Evolutionary conservation across 2,113 vertebrate genomes (phyloP).

Genomic region (Pedionomus torquatus): DNA sequence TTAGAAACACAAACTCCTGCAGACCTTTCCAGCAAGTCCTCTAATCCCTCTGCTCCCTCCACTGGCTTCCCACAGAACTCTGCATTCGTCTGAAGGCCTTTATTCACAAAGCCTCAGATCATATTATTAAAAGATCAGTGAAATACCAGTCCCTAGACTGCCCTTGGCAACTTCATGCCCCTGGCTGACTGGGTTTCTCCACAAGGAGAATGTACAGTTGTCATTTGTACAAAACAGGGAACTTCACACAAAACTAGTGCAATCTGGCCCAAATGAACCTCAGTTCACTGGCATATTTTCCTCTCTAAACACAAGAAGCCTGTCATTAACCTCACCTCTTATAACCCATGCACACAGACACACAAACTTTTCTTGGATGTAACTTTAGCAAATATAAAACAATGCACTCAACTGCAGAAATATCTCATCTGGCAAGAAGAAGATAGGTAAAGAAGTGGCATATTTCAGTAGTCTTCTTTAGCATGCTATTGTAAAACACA

Average conservation of each 20-base stretch:
- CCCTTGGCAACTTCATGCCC: conserved; percentile 10
- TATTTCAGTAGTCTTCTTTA: background rate
- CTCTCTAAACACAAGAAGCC: background rate
- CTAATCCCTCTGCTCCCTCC: conserved; percentile 56
- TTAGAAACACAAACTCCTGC: conserved; percentile 2
- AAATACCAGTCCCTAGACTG: background rate
- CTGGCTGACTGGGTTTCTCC: background rate
- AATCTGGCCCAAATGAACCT: background rate
- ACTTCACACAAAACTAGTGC: background rate
- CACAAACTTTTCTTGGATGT: background rate
- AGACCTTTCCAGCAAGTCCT: conserved; percentile 38
- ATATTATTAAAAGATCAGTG: conserved; percentile 59
- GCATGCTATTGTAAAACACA: background rate
- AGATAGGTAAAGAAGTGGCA: background rate
- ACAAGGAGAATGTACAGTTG: background rate
- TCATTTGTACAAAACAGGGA: background rate
- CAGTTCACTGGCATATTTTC: background rate
- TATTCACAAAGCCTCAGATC: conserved; percentile 37
- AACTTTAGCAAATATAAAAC: background rate
- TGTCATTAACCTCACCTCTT: background rate
- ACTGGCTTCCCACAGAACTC: conserved; percentile 47
- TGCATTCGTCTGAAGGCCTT: conserved; percentile 20
- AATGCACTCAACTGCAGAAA: background rate
- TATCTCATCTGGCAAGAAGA: background rate
- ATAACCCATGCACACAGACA: rapidly evolving